These are phyloP conservation scores for Charaxes varanes DNA, from an alignment of 1,140 invertebrate species.

Conservation along the genomic window DNA sequence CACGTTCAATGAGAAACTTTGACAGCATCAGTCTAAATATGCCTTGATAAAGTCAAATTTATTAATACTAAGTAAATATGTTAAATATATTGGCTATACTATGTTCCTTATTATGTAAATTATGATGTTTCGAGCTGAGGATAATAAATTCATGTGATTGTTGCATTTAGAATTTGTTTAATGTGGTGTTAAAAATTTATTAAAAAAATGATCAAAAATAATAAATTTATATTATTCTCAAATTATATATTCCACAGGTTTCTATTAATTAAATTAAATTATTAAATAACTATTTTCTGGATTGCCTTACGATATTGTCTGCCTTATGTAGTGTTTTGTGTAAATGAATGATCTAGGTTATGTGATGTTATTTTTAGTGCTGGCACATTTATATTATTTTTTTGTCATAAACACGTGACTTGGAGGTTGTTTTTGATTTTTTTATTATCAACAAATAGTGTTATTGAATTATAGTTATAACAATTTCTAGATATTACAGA, in stretches of 20 bases:
- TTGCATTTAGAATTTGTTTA: conserved; percentile 19
- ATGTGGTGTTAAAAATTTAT: conserved; percentile 9
- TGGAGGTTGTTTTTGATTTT: conserved; percentile 20
- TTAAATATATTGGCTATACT: background rate
- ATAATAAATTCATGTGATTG: conserved; percentile 15
- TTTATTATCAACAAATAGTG: conserved; percentile 7
- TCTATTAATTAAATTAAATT: no score
- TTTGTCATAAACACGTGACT: conserved; percentile 4
- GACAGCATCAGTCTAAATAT: conserved; percentile 62
- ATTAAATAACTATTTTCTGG: no score
- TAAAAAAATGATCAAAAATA: conserved; percentile 10
- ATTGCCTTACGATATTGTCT: conserved; percentile 7
- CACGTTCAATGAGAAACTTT: conserved; percentile 51
- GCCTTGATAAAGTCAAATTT: conserved; percentile 30
- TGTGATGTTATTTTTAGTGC: conserved; percentile 11
- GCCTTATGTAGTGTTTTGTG: conserved; percentile 17
- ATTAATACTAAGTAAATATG: no score
- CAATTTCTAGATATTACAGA: conserved; percentile 7
- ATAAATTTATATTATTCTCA: conserved; percentile 1
- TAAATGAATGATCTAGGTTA: conserved; percentile 16
- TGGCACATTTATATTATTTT: conserved; percentile 10
- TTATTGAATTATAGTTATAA: conserved; percentile 8
- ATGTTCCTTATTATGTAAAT: background rate
- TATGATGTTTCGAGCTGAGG: background rate
- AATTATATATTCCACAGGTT: background rate